Evolutionary conservation across 1,140 invertebrate genomes (phyloP), one percentile per base, ranked within the genome.

Genomic region (Drosophila tsacasi): DNA sequence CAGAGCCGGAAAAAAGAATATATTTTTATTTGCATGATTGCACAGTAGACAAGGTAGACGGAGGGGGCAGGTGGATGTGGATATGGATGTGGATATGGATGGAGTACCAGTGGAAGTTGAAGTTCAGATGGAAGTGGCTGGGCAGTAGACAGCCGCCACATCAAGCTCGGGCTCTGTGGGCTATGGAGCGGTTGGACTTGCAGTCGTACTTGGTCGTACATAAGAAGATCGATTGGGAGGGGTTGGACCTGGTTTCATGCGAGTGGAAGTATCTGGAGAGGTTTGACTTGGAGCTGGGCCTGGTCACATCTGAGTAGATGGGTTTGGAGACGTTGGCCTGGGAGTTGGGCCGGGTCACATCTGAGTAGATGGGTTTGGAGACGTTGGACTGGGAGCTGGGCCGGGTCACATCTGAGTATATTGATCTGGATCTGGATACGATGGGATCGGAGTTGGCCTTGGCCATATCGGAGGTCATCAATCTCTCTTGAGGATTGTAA

Each of bases 1-100:
- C 66, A 79, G 62, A 76, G 44, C 47, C 59, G 61, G 58, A 79
- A 65, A 50, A 73, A 58, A 52, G 60, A 44, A 62, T 85, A 86
- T 83, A 81, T 84, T 90, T 87, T 81, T 84, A 81, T 84, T 90
- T 89, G 84, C 85, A 89, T 87, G 84, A 87, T 89, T 89, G 85
- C 84, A 79, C 85, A 72, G 66, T 39, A 67, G 50, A 74, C 54
- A 44, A 44, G 42, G 23, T 19, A n/a, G 15, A 49, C 32, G 21
- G 42, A 59, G 44, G 39, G 27, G 39, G 52, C 21, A 55, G 54
- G 21, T 23, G 44, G 57, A 39, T 42, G 23, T 52, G 37, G 50
- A 39, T 42, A 10, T 46, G 39, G 35, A 32, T 40, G 47, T 30
- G 19, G 30, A 44, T 21, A 37, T 21, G 35, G 27, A 35, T 21